These are phyloP conservation scores for Halcyon smyrnensis DNA, from an alignment of 2,797 vertebrate species.

Conservation along the genomic window DNA sequence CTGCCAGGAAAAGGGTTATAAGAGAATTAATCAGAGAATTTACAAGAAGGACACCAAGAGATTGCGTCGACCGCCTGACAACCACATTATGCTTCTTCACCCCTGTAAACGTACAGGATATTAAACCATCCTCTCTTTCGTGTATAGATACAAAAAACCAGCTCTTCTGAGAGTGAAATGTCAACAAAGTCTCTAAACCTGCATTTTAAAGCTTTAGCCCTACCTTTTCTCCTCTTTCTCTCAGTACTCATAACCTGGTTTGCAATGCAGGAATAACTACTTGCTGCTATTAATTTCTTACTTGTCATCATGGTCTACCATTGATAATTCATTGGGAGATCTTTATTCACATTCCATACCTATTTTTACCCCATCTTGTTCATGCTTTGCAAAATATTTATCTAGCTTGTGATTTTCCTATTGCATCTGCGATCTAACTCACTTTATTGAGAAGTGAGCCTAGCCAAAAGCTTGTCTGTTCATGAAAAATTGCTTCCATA, in stretches of 20 bases:
- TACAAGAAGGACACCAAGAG: neutral
- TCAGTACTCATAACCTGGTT: neutral
- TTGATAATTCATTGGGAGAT: neutral
- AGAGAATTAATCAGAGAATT: neutral
- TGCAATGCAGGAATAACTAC: neutral
- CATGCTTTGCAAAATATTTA: neutral
- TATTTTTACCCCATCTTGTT: neutral
- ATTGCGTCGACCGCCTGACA: neutral
- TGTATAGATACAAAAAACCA: neutral
- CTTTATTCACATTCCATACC: neutral
- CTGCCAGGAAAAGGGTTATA: constrained; percentile 1
- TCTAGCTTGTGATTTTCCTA: neutral
- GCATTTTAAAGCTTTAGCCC: neutral
- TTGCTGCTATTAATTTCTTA: neutral
- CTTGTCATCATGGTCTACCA: neutral
- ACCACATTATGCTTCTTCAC: constrained; percentile 7
- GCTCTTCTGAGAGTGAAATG: neutral
- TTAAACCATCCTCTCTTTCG: neutral
- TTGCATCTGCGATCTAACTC: constrained; percentile 21
- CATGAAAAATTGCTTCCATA: constrained; percentile 62
- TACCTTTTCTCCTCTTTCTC: neutral
- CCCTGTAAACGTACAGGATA: neutral
- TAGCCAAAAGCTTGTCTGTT: constrained; percentile 59
- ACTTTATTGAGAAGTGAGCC: constrained; percentile 21
- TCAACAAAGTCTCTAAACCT: neutral